Conservation (phyloP, 2,113 vertebrate species). For the Eclectus roratus region DNA sequence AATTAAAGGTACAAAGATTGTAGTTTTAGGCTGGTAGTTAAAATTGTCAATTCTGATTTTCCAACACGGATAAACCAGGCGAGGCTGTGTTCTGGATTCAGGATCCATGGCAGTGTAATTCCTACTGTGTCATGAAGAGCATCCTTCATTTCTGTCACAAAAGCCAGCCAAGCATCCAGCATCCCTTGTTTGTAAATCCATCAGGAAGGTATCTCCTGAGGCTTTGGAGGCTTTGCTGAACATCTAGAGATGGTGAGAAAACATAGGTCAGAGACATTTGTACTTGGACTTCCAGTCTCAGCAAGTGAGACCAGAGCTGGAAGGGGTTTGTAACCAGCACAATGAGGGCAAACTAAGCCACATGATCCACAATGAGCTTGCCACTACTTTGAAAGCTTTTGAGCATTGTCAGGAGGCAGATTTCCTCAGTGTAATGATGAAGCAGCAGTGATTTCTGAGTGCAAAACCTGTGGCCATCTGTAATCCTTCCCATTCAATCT, state of each 20-base stretch:
- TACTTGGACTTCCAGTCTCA: neutral
- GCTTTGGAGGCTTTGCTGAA: neutral
- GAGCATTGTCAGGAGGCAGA: neutral
- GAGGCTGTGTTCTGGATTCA: neutral
- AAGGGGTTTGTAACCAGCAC: neutral
- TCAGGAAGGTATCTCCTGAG: neutral
- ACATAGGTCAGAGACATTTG: neutral
- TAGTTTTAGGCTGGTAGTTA: neutral
- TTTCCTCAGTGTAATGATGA: neutral
- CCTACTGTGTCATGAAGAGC: neutral
- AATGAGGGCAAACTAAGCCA: neutral
- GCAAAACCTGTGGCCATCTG: neutral
- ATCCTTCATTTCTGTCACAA: neutral
- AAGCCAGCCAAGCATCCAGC: neutral
- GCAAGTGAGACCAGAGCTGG: neutral
- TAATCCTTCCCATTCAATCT: neutral
- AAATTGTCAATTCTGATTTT: neutral
- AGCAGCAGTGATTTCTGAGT: neutral
- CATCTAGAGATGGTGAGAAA: neutral
- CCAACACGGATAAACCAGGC: neutral
- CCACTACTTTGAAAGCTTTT: neutral
- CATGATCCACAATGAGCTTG: accelerated
- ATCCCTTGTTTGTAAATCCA: neutral
- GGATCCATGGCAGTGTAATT: neutral
- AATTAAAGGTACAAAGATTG: neutral